Evolutionary conservation across 2,113 vertebrate species (phyloP).

Genomic region (Triplophysa tibetana): DNA sequence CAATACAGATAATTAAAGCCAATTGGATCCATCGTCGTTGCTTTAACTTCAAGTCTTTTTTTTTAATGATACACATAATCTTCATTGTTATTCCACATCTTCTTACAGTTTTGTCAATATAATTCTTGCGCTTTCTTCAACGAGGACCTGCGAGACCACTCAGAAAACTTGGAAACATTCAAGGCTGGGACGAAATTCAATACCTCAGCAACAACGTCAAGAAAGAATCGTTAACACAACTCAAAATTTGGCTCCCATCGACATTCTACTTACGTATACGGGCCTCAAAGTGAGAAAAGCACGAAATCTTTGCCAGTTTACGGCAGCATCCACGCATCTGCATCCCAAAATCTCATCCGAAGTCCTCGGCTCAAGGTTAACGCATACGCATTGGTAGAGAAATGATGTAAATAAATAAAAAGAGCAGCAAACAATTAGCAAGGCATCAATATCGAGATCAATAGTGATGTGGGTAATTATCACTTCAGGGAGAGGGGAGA

Average conservation of each 20-base stretch:
- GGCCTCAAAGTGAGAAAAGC: constrained; percentile 40
- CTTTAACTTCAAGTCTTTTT: constrained; percentile 60
- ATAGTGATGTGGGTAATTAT: constrained; percentile 80
- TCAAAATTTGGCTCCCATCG: constrained; percentile 53
- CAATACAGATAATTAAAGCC: constrained; percentile 62
- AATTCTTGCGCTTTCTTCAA: constrained; percentile 55
- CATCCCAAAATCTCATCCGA: constrained; percentile 45
- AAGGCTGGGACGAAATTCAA: constrained; percentile 61
- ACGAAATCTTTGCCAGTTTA: constrained; percentile 56
- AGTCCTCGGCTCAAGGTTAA: constrained; percentile 72
- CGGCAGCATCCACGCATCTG: constrained; percentile 54
- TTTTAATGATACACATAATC: constrained; percentile 70
- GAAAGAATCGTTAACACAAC: constrained; percentile 47
- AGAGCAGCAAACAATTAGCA: constrained; percentile 74
- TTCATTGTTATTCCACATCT: constrained; percentile 69
- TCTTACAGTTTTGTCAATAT: constrained; percentile 64
- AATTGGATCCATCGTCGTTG: constrained; percentile 69
- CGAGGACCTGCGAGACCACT: constrained; percentile 57
- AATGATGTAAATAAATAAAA: constrained; percentile 73
- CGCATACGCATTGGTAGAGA: constrained; percentile 58
- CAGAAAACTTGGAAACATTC: constrained; percentile 53
- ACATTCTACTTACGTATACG: constrained; percentile 56
- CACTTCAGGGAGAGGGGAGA: constrained; percentile 76
- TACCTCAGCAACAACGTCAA: constrained; percentile 37
- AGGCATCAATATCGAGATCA: constrained; percentile 76